Conservation (phyloP, 2,888 invertebrate species). For the Bellardia bayeri region DNA sequence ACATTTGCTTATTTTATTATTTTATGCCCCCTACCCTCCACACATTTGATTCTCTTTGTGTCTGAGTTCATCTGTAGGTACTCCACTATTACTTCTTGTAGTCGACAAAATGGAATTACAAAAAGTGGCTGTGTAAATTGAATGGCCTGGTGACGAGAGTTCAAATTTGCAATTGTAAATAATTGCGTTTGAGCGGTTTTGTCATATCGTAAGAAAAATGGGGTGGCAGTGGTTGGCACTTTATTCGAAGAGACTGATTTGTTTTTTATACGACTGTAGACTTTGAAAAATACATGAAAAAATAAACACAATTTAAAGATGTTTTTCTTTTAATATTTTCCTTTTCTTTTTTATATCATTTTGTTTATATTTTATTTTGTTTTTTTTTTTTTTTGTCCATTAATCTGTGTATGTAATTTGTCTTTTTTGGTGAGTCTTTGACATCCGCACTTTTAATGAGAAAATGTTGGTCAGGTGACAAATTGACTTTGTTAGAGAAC, state of each 20-base stretch:
- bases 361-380: too few species aligned
- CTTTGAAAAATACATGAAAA: not conserved
- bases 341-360: not conserved
- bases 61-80: slow-evolving; percentile 20
- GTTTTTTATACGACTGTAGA: not conserved
- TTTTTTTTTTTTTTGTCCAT: not conserved
- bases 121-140: not conserved
- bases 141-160: slow-evolving; percentile 21
- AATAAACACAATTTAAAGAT: not conserved
- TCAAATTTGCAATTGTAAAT: slow-evolving; percentile 83
- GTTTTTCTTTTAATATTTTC: not conserved
- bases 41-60: not conserved
- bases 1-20: slow-evolving; percentile 37
- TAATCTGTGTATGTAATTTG: not conserved
- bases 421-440: not conserved
- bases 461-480: slow-evolving; percentile 31
- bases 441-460: slow-evolving; percentile 26
- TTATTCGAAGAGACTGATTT: slow-evolving; percentile 75
- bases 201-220: slow-evolving; percentile 83
- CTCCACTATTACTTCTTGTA: not conserved
- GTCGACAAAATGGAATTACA: slow-evolving; percentile 5
- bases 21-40: not conserved
- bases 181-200: slow-evolving; percentile 81
- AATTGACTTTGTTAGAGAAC: slow-evolving; percentile 8
- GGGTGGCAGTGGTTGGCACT: slow-evolving; percentile 84